Base-by-base conservation (phyloP, 92 coral and sea anemone genomes). In the Pocillopora meandrina region DNA sequence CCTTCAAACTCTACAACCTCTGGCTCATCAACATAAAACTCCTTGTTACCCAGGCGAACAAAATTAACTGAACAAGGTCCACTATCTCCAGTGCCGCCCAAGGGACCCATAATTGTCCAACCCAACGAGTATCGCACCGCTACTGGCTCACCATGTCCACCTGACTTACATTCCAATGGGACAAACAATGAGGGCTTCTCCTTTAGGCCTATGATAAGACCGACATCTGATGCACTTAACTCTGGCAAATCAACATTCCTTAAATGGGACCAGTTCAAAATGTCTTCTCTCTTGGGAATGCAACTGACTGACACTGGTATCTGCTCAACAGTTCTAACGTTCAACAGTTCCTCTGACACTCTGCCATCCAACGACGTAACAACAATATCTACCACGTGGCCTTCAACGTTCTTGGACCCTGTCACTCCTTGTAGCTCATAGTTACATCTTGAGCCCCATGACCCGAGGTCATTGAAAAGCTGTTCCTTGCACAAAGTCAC, bases 321-420 rank as follows among this genome's bases (percentile, higher is more conserved):
- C n/a, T 88, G 82, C 69, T 85, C 84, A 70, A 90, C 93, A n/a
- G 90, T 90, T 77, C 82, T 81, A 73, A 90, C 91, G 52, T 87
- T 87, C 58, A 74, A 60, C 36, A 93, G 86, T 79, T 90, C 90
- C 56, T 85, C 75, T 2, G 83, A 60, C n/a, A 76, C 62, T 63
- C 55, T 65, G 52, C 75, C 90, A 61, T 90, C 91, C 78, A 59
- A 1, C 5, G 88, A 85, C 88, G 59, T 85, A 31, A 70, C 76
- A 75, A 77, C 78, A 36, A 85, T 20, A 85, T 85, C 84, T 55
- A 86, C 10, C 67, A 85, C 73, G 63, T 61, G 79, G 4, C 79
- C 84, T 49, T 86, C 72, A 36, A 72, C 81, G 19, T 58, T 63
- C 84, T 49, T 86, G 76, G 84, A 35, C 23, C 85, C 89, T 79